Evolutionary conservation across 2,113 vertebrate genomes (phyloP).

Genomic region (Muscicapa adusta): DNA sequence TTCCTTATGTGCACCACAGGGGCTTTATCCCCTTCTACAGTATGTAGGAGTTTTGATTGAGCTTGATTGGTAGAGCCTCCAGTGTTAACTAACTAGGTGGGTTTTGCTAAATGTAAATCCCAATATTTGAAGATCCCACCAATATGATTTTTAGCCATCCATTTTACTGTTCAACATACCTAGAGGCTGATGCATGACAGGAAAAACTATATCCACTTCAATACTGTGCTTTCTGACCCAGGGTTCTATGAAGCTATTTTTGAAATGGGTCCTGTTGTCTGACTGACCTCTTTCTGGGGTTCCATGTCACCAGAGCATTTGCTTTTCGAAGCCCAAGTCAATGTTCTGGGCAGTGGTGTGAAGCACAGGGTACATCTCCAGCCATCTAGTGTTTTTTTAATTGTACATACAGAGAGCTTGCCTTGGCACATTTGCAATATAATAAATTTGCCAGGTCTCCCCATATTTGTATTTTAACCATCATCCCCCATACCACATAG

Average conservation of each 20-base stretch:
- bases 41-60: not conserved
- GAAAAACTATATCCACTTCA: not conserved
- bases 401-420: not conserved
- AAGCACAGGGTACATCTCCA: not conserved
- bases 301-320: not conserved
- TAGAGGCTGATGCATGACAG: not conserved
- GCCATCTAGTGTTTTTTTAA: not conserved
- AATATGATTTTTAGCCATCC: not conserved
- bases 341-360: not conserved
- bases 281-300: not conserved
- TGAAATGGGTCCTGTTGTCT: not conserved
- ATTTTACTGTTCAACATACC: not conserved
- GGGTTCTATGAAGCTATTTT: not conserved
- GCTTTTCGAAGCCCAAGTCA: not conserved
- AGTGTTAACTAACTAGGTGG: not conserved
- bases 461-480: not conserved
- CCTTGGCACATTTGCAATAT: not conserved
- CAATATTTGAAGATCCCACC: not conserved
- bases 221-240: not conserved
- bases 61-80: accelerated
- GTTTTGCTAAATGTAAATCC: not conserved
- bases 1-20: not conserved
- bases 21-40: not conserved
- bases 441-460: no score
- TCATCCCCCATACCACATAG: not conserved